A percentile compares a stretch with the other conserved stretches of the same genome.
Conservation (phyloP, 2,797 vertebrate species). For the Monodelphis domestica region DNA sequence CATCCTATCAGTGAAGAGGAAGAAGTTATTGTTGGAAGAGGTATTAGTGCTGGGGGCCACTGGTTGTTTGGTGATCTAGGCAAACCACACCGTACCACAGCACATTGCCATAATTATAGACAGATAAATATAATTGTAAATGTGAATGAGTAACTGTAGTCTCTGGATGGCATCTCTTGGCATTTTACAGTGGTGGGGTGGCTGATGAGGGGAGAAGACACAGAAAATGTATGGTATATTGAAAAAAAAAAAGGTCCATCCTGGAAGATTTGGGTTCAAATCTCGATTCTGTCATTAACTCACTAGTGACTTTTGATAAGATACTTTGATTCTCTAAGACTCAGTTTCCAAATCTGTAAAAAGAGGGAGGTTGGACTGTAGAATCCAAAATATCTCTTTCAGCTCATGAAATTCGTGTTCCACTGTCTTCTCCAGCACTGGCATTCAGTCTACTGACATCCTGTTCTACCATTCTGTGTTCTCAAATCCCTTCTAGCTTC, state of each 20-base stretch:
- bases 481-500: not conserved
- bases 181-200: not conserved
- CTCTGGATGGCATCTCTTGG: not conserved
- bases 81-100: not conserved
- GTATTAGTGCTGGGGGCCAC: not conserved
- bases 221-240: not conserved
- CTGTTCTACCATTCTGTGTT: not conserved
- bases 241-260: not conserved
- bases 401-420: not conserved
- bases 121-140: not conserved
- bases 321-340: not conserved
- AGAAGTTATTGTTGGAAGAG: not conserved
- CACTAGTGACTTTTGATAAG: not conserved
- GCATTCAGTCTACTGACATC: not conserved
- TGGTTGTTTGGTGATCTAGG: not conserved
- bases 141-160: not conserved
- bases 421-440: not conserved
- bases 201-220: not conserved
- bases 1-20: not conserved
- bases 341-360: not conserved
- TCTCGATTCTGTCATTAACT: not conserved
- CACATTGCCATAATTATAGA: not conserved
- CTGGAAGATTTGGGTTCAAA: not conserved
- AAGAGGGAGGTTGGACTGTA: not conserved
- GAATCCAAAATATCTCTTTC: not conserved